Evolutionary conservation across 1,140 invertebrate species (phyloP), one percentile per base, ranked within the genome.

Genomic region (Brachionus asplanchnoidis): DNA sequence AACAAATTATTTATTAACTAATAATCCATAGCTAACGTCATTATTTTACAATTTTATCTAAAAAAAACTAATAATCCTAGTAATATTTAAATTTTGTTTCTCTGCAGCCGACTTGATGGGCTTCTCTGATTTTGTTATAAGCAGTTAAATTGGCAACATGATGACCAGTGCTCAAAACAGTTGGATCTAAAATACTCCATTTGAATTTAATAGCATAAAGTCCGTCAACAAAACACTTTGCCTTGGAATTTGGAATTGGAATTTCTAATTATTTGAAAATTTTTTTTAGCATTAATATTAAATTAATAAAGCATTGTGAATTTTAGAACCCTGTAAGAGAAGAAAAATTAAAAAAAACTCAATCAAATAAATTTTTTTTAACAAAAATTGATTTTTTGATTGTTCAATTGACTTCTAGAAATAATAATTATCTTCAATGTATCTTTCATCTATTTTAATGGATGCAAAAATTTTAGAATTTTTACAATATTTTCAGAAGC

Each of bases 121-220:
- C 23, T 12, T 44, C 42, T 77, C 73, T 77, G 9, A 77, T 26
- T 8, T 46, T 12, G 46, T 77, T 77, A 44, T 77, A 77, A 12
- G 73, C 73, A 23, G 40, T 77, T 20, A 50, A 28, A 46, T 77
- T 50, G 20, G 44, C 44, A 50, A 77, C 73, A 28, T 77, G 73
- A 26, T 46, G 44, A 77, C 73, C 73, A 53, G 73, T 77, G n/a
- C 73, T 77, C 3, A 77, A 50, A 50, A 77, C 73, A 26, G 73
- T 77, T 23, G 73, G 73, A 32, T 77, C 73, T n/a, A 77, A 53
- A 6, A 77, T 50, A n/a, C 73, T 77, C 73, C 73, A 77, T 77
- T 77, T 77, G n/a, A 46, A 50, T 50, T 77, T 77, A 28, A 77
- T 77, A 23, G 73, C 73, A 50, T 77, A 46, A 3, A 77, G 26